Conservation (phyloP, 2,888 invertebrate genomes). For the Synergus japonicus region DNA sequence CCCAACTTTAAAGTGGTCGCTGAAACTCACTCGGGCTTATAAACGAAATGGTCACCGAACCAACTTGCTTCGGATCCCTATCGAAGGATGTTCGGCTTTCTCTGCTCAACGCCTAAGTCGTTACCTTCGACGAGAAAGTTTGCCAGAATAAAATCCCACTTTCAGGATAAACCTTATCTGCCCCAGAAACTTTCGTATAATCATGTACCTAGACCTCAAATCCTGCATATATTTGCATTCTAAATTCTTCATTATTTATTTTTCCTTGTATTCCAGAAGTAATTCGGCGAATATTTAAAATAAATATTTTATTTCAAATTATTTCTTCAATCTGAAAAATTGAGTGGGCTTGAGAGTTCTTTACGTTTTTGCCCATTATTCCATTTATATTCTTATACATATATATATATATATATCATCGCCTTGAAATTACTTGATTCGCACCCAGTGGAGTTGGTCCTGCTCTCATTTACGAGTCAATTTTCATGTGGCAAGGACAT, state of each 20-base stretch:
- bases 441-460: background rate
- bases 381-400: too few relatives aligned
- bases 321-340: too few relatives aligned
- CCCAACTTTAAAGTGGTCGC: conserved; percentile 63
- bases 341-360: too few relatives aligned
- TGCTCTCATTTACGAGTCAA: conserved; percentile 36
- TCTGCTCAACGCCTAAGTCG: background rate
- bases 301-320: too few relatives aligned
- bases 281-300: too few relatives aligned
- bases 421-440: conserved; percentile 15
- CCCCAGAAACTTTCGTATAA: background rate
- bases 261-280: too few relatives aligned
- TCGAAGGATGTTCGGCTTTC: conserved; percentile 15
- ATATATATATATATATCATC: too few relatives aligned
- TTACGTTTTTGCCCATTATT: too few relatives aligned
- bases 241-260: too few relatives aligned
- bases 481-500: conserved; percentile 13
- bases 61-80: conserved; percentile 30
- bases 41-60: conserved; percentile 41
- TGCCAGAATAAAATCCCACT: conserved; percentile 11
- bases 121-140: conserved; percentile 13
- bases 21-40: conserved; percentile 41
- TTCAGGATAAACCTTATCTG: conserved; percentile 4
- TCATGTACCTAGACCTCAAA: background rate
- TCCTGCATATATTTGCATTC: too few relatives aligned